Evolutionary conservation across 2,888 invertebrate species (phyloP), one percentile per base, ranked within the genome.

Genomic region (Philereme transversata): DNA sequence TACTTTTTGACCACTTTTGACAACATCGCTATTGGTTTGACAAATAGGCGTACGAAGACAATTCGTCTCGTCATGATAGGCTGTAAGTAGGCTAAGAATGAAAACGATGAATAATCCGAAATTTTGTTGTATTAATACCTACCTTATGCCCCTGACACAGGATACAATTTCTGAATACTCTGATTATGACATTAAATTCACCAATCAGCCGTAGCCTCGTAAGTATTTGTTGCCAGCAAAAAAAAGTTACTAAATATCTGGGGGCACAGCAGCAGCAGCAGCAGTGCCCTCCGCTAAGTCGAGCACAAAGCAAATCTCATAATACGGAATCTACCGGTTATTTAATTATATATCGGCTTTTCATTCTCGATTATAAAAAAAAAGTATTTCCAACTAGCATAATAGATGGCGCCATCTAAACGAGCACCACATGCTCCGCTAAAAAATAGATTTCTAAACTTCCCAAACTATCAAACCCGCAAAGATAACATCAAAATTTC

Each of bases 41-140:
- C 86, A 86, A 78, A 69, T 74, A 74, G 67, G 72, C 68, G 73
- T 72, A 67, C 65, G 65, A 78, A 84, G 85, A 84, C 84, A 88
- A 90, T 90, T 91, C 84, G 91, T 90, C 88, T 74, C 60, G 72
- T 66, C 67, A 47, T 73, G 71, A 90, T 90, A 90, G 91, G 91
- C 70, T 71, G 8, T 8, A 45, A 4, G 48, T 11, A 4, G 33
- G 8, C n/a, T 5, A 4, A 9, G 40, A 38, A 33, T 8, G 5
- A 34, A 10, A 51, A 58, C 33, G 49, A 38, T 38, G 35, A n/a
- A 38, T 34, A 36, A 4, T 7, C 4, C 4, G 5, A 8, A 10
- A 11, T 38, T 49, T 36, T 6, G 10, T 10, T 10, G 9, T 34
- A 3, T 6, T 5, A 51, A 10, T 45, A 9, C 45, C 4, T 4